Percentiles rank a stretch among this genome's conserved stretches.
Evolutionary conservation across 1,140 invertebrate species (phyloP).

Genomic region (Phocides pigmalion): DNA sequence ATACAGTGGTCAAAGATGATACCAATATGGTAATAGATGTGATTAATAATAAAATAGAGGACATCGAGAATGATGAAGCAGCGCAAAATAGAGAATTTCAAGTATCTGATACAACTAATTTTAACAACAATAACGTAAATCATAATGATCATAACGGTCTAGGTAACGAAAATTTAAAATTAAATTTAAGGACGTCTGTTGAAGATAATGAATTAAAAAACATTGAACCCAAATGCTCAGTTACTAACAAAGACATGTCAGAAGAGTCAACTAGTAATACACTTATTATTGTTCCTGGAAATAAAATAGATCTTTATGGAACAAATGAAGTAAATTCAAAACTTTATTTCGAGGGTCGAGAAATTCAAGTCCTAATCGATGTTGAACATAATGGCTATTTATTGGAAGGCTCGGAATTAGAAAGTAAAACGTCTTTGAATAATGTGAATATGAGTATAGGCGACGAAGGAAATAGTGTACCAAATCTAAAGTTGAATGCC

Average conservation of each 20-base stretch:
- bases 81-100: neutral
- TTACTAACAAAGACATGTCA: too few relatives aligned
- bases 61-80: neutral
- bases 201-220: neutral
- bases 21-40: neutral
- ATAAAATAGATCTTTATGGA: too few relatives aligned
- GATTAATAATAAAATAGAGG: conserved; percentile 2
- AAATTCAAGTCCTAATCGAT: neutral
- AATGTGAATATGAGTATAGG: neutral
- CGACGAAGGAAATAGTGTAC: neutral
- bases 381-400: neutral
- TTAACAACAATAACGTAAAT: neutral
- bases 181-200: neutral
- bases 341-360: neutral
- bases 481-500: conserved; percentile 9
- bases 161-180: neutral
- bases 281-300: too few relatives aligned
- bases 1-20: neutral
- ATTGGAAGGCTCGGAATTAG: neutral
- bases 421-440: conserved; percentile 3
- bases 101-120: neutral
- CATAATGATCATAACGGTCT: conserved; percentile 2
- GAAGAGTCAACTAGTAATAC: too few relatives aligned
- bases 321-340: too few relatives aligned
- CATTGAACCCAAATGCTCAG: too few relatives aligned